A percentile compares a stretch with the other conserved stretches of the same genome.
Evolutionary conservation across 2,113 vertebrate genomes (phyloP).

Genomic region (Pterophyllum scalare): DNA sequence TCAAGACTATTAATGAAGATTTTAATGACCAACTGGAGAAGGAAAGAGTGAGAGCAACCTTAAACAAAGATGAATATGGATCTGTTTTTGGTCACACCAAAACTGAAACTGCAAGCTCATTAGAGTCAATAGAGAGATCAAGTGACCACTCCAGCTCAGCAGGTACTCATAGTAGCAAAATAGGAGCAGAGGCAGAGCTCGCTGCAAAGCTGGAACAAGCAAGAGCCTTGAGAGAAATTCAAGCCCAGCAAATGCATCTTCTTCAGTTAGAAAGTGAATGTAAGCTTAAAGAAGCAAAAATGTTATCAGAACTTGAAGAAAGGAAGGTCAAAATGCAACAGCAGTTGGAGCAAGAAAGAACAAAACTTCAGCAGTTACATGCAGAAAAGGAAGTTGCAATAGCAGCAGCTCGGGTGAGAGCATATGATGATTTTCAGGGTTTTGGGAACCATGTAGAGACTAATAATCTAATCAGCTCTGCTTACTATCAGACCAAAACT

Average conservation of each 20-base stretch:
- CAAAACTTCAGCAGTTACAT: conserved; percentile 40
- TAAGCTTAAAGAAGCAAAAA: conserved; percentile 15
- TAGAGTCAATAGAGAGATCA: background rate
- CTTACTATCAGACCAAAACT: background rate
- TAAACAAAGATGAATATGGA: conserved; percentile 53
- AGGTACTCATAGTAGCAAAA: background rate
- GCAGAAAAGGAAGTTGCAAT: conserved; percentile 21
- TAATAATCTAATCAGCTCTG: background rate
- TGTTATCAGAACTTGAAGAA: conserved; percentile 35
- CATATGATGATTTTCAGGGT: conserved; percentile 29
- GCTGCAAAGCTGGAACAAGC: conserved; percentile 22
- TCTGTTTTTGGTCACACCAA: conserved; percentile 46
- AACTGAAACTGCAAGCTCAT: conserved; percentile 24
- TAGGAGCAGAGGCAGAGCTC: conserved; percentile 36
- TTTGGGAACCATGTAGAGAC: background rate
- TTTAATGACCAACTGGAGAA: conserved; percentile 25
- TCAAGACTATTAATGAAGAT: conserved; percentile 24
- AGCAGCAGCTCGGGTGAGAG: conserved; percentile 51
- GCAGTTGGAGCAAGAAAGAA: conserved; percentile 28
- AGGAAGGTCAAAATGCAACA: conserved; percentile 24
- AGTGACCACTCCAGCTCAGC: background rate
- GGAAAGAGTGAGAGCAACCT: conserved; percentile 24
- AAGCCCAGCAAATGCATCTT: conserved; percentile 7
- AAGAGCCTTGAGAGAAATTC: conserved; percentile 29
- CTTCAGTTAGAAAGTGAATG: conserved; percentile 12